phyloP scores from a whole-genome alignment of 2,888 invertebrate species.

The Drosophila percnosoma region DNA sequence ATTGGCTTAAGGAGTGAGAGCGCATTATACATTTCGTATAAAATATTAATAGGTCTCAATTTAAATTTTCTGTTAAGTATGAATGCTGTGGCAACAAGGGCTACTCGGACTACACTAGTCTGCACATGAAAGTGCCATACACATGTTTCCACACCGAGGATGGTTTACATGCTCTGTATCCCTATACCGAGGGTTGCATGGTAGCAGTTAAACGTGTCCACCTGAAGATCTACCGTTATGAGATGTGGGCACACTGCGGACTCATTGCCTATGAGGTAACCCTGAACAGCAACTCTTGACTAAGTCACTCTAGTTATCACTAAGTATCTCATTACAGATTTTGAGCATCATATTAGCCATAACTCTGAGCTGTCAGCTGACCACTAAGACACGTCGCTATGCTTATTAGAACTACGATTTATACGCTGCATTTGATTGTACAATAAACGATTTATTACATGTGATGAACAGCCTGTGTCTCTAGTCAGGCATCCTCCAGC shows the following conservation, averaged over 20 bases:
- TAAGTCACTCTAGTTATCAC: background rate
- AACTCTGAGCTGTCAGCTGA: conserved; percentile 74
- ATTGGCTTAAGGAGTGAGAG: background rate
- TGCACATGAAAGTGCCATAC: conserved; percentile 57
- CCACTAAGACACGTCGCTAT: conserved; percentile 75
- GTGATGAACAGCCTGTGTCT: background rate
- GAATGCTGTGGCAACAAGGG: conserved; percentile 77
- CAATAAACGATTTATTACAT: conserved; percentile 42
- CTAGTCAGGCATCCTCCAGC: conserved; percentile 54
- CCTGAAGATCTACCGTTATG: conserved; percentile 66
- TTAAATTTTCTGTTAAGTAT: conserved; percentile 52
- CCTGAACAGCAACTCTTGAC: background rate
- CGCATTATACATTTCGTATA: background rate
- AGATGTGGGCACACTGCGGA: conserved; percentile 70
- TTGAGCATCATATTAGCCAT: conserved; percentile 70
- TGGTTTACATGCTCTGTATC: conserved; percentile 54
- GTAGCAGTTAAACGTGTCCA: conserved; percentile 63
- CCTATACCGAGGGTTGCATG: conserved; percentile 74
- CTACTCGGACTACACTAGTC: conserved; percentile 66
- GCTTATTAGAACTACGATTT: conserved; percentile 60
- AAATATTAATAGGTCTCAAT: background rate
- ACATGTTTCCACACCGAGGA: conserved; percentile 70
- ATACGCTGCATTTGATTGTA: conserved; percentile 43
- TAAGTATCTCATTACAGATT: conserved; percentile 48
- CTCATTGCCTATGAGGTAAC: conserved; percentile 76